Evolutionary conservation across 1,140 invertebrate species (phyloP), one percentile per base, ranked within the genome.

Genomic region (Ceratitis capitata): DNA sequence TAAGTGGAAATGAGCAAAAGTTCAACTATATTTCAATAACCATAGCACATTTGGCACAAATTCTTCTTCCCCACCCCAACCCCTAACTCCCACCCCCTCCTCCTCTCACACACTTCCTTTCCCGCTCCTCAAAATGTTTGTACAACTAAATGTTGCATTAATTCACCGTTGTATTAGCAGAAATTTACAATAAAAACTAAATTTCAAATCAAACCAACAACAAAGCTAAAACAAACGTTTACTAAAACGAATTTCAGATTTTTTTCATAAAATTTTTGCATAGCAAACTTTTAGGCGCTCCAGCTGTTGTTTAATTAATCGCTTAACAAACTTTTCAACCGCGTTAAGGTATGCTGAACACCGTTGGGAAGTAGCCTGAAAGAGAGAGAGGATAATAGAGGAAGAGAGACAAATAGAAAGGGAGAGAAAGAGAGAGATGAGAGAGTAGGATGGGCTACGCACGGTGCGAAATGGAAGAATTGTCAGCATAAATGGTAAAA

Each of bases 261-360:
- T 78, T 78, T 78, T 42, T 45, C 12, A 78, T 45, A n/a, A 0
- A 47, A 78, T n/a, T 78, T 78, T 78, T 78, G 9, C 3, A 3
- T 69, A 16, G 69, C 69, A 35, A 78, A 78, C 69, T 78, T 78
- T 78, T 45, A 45, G 69, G 69, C 42, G 69, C n/a, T n/a, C n/a
- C 69, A 78, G 35, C 35, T 78, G 69, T 78, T 78, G 12, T 78
- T 78, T 78, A 78, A 78, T 78, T 47, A 78, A 78, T 78, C 69
- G 39, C 42, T 45, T 78, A 47, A 42, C 39, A 78, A 78, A 78
- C 35, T 45, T 78, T 78, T 78, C 12, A 39, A n/a, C 42, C 42
- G 16, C n/a, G 26, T 78, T 23, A 78, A 29, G 32, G 29, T 39
- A 29, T 19, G 14, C 6, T 29, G 29, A 39, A 69, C 39, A 69